A percentile compares a stretch with the other conserved stretches of the same genome.
These are phyloP conservation scores for Geophilus truncorum DNA, from an alignment of 2,888 invertebrate genomes.

Conservation along the genomic window DNA sequence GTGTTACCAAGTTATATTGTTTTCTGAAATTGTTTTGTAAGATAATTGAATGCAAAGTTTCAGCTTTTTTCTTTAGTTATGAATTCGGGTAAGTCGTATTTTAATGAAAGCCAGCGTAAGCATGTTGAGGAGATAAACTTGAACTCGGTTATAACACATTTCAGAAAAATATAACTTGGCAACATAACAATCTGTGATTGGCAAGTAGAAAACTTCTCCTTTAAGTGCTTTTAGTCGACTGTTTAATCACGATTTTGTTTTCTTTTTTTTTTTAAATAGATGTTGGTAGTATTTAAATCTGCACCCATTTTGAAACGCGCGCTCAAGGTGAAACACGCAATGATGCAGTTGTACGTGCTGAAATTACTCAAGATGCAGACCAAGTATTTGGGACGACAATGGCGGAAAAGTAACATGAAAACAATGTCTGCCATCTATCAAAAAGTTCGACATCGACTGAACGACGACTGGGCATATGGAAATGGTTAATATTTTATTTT, in stretches of 20 bases:
- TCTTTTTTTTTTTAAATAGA: too few relatives aligned
- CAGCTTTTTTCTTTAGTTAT: background rate
- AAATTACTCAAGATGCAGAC: slow-evolving; percentile 99
- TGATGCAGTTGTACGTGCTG: slow-evolving; percentile 96
- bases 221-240: too few relatives aligned
- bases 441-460: slow-evolving; percentile 87
- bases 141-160: too few relatives aligned
- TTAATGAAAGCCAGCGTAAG: too few relatives aligned
- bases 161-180: too few relatives aligned
- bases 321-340: slow-evolving; percentile 87
- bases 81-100: too few relatives aligned
- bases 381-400: slow-evolving; percentile 95
- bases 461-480: slow-evolving; percentile 99
- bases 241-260: too few relatives aligned
- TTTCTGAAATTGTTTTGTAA: too few relatives aligned
- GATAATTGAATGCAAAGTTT: background rate
- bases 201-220: too few relatives aligned
- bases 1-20: too few relatives aligned
- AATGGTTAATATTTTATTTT: slow-evolving; percentile 60
- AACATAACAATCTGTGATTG: too few relatives aligned
- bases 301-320: slow-evolving; percentile 96
- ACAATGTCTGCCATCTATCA: slow-evolving; percentile 98
- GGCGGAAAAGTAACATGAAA: slow-evolving; percentile 99
- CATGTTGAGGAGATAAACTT: too few relatives aligned
- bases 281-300: slow-evolving; percentile 99